These are phyloP conservation scores for Diglossa brunneiventris DNA, from an alignment of 2,113 vertebrate species.

Conservation along the genomic window DNA sequence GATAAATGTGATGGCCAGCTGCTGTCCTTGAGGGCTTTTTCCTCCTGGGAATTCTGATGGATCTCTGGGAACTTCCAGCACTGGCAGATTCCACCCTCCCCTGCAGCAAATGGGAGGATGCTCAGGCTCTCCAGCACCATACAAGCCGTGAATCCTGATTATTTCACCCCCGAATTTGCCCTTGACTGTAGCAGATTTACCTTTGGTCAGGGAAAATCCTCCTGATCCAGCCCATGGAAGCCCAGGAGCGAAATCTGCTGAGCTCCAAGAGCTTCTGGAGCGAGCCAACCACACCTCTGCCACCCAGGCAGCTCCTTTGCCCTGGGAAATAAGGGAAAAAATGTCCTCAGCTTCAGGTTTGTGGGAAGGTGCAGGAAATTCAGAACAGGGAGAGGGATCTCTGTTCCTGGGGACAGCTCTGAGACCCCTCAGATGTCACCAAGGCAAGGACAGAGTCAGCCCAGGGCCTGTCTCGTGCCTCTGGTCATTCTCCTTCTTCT, in stretches of 20 bases:
- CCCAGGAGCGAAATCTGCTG: background rate
- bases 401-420: background rate
- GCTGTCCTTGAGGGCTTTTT: background rate
- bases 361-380: background rate
- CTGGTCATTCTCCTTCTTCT: background rate
- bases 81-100: background rate
- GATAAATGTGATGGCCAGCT: background rate
- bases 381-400: background rate
- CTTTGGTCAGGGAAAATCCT: background rate
- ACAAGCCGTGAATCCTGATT: accelerated
- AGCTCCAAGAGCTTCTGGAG: background rate
- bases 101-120: background rate
- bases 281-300: background rate
- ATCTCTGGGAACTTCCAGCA: background rate
- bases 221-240: background rate
- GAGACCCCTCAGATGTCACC: background rate
- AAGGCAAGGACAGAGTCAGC: background rate
- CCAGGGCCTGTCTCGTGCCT: background rate
- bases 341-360: accelerated
- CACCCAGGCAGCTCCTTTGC: background rate
- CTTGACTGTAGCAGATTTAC: background rate
- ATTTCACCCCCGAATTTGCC: background rate
- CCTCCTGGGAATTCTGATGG: background rate
- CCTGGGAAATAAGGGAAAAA: background rate
- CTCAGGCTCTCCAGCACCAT: background rate